Evolutionary conservation across 2,888 invertebrate genomes (phyloP).

Genomic region (Agonopterix arenella): DNA sequence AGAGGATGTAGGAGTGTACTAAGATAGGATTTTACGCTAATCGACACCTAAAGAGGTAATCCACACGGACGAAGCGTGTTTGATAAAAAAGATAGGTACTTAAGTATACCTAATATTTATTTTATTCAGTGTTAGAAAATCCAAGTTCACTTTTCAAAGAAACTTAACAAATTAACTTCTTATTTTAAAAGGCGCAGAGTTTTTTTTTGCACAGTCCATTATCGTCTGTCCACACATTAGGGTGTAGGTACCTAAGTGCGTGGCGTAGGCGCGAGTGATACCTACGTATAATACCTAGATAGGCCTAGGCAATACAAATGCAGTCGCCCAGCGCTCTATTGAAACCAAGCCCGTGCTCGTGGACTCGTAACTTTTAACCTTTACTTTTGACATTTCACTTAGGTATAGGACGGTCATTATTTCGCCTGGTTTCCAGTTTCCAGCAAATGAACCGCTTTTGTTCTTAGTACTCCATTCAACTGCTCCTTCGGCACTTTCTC

Average conservation of each 20-base stretch:
- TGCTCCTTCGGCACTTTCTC: slow-evolving; percentile 55
- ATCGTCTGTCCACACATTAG: neutral
- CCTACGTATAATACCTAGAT: neutral
- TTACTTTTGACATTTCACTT: slow-evolving; percentile 66
- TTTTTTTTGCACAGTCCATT: neutral
- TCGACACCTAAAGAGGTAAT: too few species aligned
- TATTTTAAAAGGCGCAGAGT: too few species aligned
- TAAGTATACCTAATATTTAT: too few species aligned
- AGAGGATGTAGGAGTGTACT: too few species aligned
- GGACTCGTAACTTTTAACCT: slow-evolving; percentile 64
- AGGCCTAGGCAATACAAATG: slow-evolving; percentile 5
- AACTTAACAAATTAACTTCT: too few species aligned
- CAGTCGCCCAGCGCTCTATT: slow-evolving; percentile 15
- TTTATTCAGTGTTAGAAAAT: too few species aligned
- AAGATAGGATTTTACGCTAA: too few species aligned
- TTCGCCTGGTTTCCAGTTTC: slow-evolving; percentile 56
- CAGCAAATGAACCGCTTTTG: slow-evolving; percentile 67
- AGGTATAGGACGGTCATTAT: slow-evolving; percentile 58
- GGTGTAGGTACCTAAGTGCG: neutral
- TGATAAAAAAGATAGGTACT: too few species aligned
- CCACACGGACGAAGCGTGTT: too few species aligned
- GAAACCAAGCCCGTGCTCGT: slow-evolving; percentile 31
- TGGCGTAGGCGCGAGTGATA: neutral
- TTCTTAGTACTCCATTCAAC: slow-evolving; percentile 53
- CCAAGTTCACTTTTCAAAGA: too few species aligned